phyloP scores from a whole-genome alignment of 2,797 vertebrate genomes.

The Pangasius djambal region DNA sequence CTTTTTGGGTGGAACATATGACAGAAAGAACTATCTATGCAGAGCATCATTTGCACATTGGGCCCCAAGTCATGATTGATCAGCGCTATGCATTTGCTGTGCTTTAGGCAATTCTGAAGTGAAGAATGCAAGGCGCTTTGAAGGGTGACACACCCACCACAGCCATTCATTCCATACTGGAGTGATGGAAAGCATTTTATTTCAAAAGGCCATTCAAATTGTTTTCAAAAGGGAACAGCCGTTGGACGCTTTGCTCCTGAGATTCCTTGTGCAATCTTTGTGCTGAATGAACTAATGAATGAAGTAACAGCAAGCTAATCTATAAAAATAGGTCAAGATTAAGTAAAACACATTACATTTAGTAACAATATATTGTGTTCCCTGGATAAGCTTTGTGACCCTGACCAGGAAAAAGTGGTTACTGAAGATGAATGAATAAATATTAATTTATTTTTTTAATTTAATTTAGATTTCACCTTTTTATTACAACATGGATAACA shows the following conservation, averaged over 20 bases:
- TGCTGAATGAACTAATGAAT: neutral
- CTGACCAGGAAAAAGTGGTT: neutral
- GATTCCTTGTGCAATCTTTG: neutral
- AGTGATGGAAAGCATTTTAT: neutral
- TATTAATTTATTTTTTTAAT: too few relatives aligned
- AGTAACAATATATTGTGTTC: neutral
- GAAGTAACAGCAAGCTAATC: neutral
- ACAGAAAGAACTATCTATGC: neutral
- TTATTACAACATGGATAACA: neutral
- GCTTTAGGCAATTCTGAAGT: neutral
- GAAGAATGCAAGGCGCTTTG: neutral
- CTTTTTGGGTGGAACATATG: neutral
- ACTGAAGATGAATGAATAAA: neutral
- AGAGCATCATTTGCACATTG: neutral
- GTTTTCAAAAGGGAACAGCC: neutral
- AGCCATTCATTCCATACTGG: neutral
- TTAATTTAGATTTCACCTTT: neutral
- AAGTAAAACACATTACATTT: neutral
- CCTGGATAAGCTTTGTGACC: neutral
- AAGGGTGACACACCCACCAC: neutral
- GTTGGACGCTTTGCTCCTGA: neutral
- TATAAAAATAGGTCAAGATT: neutral
- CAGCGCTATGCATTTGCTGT: neutral
- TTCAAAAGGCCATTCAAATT: neutral
- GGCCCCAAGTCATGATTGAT: neutral